Evolutionary conservation across 1,140 invertebrate genomes (phyloP).

Genomic region (Scaptomyza montana): DNA sequence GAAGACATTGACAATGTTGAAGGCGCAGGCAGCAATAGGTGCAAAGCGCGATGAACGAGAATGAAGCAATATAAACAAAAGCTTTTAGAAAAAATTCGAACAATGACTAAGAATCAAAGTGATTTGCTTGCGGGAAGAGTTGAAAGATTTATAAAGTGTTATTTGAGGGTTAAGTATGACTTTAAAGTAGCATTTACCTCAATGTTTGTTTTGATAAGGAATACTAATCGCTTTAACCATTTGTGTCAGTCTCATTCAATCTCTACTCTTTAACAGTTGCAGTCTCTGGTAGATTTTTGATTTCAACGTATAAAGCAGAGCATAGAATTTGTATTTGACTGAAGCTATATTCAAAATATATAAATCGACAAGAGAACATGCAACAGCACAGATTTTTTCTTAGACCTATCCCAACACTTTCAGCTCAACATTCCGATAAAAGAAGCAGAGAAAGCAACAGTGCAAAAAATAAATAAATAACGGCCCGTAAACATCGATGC

Average conservation of each 20-base stretch:
- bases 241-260: no score
- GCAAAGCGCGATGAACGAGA: slow-evolving; percentile 75
- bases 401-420: slow-evolving; percentile 31
- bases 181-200: no score
- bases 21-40: slow-evolving; percentile 62
- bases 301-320: not conserved
- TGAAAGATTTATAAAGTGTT: not conserved
- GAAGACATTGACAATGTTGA: slow-evolving; percentile 69
- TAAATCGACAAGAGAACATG: slow-evolving; percentile 7
- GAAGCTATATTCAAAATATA: not conserved
- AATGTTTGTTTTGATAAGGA: no score
- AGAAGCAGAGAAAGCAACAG: not conserved
- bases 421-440: not conserved
- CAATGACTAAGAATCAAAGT: slow-evolving; percentile 19
- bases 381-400: not conserved
- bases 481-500: slow-evolving; percentile 31
- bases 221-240: no score
- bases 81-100: slow-evolving; percentile 44
- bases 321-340: not conserved
- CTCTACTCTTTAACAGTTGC: no score
- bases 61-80: slow-evolving; percentile 75
- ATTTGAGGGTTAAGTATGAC: no score
- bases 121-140: not conserved
- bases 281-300: no score
- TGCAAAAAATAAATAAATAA: slow-evolving; percentile 26